Evolutionary conservation across 2,113 vertebrate species (phyloP).

Genomic region (Notarius quadriscutis): DNA sequence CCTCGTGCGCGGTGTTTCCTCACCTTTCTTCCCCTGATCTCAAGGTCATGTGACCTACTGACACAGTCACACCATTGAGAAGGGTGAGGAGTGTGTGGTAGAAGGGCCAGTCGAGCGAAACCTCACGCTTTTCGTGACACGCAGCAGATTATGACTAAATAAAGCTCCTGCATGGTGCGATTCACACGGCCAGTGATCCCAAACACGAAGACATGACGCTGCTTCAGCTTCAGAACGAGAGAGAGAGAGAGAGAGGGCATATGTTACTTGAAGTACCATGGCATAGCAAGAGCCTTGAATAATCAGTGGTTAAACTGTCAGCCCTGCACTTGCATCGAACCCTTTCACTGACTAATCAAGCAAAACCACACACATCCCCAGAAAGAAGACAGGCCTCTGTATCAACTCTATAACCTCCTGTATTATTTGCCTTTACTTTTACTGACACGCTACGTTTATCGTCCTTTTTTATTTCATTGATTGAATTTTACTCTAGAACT

Average conservation of each 20-base stretch:
- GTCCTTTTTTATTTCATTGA: neutral
- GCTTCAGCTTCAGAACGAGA: conserved; percentile 60
- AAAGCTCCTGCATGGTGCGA: conserved; percentile 68
- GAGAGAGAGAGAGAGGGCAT: conserved; percentile 60
- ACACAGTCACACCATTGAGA: conserved; percentile 26
- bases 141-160: conserved; percentile 73
- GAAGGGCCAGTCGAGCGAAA: conserved; percentile 44
- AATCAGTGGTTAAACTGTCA: conserved; percentile 78
- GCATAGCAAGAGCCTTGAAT: conserved; percentile 80
- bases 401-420: conserved; percentile 63
- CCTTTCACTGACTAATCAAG: conserved; percentile 73
- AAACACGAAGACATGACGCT: conserved; percentile 62
- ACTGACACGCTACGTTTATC: neutral
- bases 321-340: conserved; percentile 66
- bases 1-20: conserved; percentile 19
- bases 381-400: conserved; percentile 63
- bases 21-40: neutral
- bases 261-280: conserved; percentile 69
- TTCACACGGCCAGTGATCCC: conserved; percentile 72
- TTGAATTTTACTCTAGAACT: neutral
- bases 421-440: neutral
- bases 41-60: conserved; percentile 40
- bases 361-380: conserved; percentile 65
- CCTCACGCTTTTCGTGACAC: conserved; percentile 55
- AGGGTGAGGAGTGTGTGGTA: conserved; percentile 5